Conservation (phyloP, 2,113 vertebrate genomes). For the Leptocoma aspasia region DNA sequence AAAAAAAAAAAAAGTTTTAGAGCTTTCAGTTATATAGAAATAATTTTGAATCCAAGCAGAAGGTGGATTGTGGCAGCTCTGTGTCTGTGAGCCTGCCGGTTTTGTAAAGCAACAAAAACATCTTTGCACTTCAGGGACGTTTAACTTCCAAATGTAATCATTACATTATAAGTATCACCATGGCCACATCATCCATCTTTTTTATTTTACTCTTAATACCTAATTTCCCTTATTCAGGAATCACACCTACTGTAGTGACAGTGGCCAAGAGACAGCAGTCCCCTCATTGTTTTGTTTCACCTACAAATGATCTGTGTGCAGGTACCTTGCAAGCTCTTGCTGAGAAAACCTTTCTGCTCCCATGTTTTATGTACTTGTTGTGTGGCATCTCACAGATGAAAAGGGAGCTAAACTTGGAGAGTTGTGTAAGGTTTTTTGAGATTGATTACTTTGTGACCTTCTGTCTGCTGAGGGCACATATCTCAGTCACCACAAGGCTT, state of each 20-base stretch:
- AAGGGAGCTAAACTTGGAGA: background rate
- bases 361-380: background rate
- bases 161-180: background rate
- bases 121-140: background rate
- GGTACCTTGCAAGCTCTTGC: background rate
- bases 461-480: background rate
- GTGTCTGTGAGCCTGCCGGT: accelerated
- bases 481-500: background rate
- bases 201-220: background rate
- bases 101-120: background rate
- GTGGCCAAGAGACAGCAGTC: background rate
- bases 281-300: background rate
- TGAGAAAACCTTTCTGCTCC: background rate
- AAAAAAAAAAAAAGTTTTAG: background rate
- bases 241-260: background rate
- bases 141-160: background rate
- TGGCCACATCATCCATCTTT: background rate
- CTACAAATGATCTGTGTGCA: background rate
- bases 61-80: background rate
- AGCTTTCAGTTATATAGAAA: background rate
- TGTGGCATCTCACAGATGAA: background rate
- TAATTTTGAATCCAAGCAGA: background rate
- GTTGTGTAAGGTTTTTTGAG: background rate
- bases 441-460: background rate
- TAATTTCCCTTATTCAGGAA: background rate